A percentile compares a stretch with the other conserved stretches of the same genome.
Conservation (phyloP, 2,888 invertebrate species). For the Trachelus stipa region DNA sequence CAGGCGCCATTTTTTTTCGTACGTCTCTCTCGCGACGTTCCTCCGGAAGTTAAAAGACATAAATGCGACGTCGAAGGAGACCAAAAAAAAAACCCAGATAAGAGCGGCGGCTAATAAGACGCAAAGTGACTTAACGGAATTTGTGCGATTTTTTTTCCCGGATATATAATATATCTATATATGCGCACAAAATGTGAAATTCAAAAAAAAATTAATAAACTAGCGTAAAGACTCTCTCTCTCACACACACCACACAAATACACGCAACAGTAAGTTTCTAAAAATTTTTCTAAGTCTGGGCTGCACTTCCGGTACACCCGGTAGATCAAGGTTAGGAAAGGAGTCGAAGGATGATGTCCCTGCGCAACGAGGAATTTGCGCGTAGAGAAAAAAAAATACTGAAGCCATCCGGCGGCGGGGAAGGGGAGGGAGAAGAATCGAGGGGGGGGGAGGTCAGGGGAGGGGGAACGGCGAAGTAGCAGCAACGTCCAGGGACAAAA, state of each 20-base stretch:
- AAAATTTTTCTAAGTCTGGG: constrained; percentile 26
- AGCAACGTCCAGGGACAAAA: neutral
- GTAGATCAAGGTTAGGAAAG: constrained; percentile 26
- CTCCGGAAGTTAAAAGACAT: no score
- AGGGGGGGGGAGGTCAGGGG: neutral
- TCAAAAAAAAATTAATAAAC: constrained; percentile 19
- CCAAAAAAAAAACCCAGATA: neutral
- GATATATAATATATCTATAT: no score
- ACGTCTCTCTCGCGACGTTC: no score
- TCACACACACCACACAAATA: constrained; percentile 9
- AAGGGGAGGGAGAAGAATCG: no score
- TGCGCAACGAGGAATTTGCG: no score
- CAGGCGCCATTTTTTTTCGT: no score
- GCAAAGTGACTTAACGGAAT: no score
- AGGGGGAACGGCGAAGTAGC: neutral
- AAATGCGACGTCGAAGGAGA: neutral
- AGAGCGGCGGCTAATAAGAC: no score
- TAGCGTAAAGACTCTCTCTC: constrained; percentile 25
- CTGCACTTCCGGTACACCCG: constrained; percentile 11
- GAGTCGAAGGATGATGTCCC: constrained; percentile 4
- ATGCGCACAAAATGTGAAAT: neutral
- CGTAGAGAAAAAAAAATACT: no score
- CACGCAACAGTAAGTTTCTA: constrained; percentile 6
- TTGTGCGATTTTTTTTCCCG: no score
- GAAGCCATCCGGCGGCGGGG: no score